Evolutionary conservation across 37 sponge, comb jelly and placozoan species (phyloP), one percentile per base, ranked within the genome.

Genomic region (Axinella damicornis): DNA sequence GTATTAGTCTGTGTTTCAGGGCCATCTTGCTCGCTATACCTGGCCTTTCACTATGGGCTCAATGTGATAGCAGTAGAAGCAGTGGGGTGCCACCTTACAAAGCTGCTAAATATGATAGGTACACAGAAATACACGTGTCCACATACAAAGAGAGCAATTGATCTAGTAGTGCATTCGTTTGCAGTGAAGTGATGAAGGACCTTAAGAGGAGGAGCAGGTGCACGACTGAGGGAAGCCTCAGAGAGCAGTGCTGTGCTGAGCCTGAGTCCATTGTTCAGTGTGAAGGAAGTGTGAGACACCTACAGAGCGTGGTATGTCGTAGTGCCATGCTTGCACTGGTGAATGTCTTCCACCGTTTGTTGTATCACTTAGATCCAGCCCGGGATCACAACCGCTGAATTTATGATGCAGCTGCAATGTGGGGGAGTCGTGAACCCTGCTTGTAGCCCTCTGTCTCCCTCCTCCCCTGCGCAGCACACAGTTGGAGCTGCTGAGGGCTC

Each of bases 11-110:
- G n/a, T n/a, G n/a, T n/a, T n/a, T n/a, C 71, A 93, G 90, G 94
- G 94, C 32, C 94, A 94, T 65, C 67, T 94, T 34, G 71, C 91
- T 16, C 78, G 94, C 20, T 87, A n/a, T n/a, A 87, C 46, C 78
- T 94, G 56, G 83, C 91, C 4, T 90, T 67, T 64, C 63, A 86
- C 22, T 81, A 86, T 79, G 82, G 86, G 0, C 87, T 94, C 27
- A 74, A 86, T 83, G 88, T 94, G 75, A 78, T 62, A 6, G 76
- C 84, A 28, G 78, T 90, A 27, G 94, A 94, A 46, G 91, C 87
- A 58, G 84, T 75, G 21, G 78, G 80, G 12, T 79, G 80, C 11
- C 94, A 90, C 57, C 55, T 87, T n/a, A 60, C 54, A 62, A 19
- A 40, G 94, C 94, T 17, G 34, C 80, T 17, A 77, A 77, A 32